Evolutionary conservation across 2,797 vertebrate species (phyloP), one percentile per base, ranked within the genome.

Genomic region (Lithobates pipiens): DNA sequence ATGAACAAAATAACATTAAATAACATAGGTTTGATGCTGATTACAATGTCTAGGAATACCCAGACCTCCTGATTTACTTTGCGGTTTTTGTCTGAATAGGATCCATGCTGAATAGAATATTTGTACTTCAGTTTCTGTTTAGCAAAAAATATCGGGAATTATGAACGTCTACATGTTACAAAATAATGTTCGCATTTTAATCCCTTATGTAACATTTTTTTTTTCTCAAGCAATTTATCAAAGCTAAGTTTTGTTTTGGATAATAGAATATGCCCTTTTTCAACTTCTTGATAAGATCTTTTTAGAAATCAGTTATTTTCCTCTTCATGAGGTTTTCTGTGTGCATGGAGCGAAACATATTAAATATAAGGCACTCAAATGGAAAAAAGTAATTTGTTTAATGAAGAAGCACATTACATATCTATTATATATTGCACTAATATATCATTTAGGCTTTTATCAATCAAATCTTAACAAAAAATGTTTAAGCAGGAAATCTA

Each of bases 21-120:
- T 77, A 77, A 32, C 76, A 39, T 29, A 63, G 34, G 36, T 78
- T 27, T 34, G n/a, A 67, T 78, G 61, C 39, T 68, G 76, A 78
- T 78, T 78, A 67, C 36, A 67, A 65, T 68, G 61, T 67, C 61
- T 78, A 78, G 65, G 76, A 78, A 68, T 25, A 78, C 6, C n/a
- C 23, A 68, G 61, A 78, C 61, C 61, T 78, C 72, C 63, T 78
- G 34, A 42, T 78, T 78, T 57, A 16, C 27, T 77, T 29, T 63
- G 54, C 34, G 50, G 50, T 39, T 34, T 77, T 77, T 65, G 32
- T 23, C 32, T n/a, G 34, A 39, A 27, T 44, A 46, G 72, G 13
- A 27, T 74, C 13, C 11, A 25, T 44, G 42, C 72, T 50, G 13
- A 71, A 46, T 46, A n/a, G 4, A 3, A 36, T 71, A 36, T 36